Percentiles rank a stretch among this genome's conserved stretches.
These are phyloP conservation scores for Myotis myotis DNA, from an alignment of 2,797 vertebrate genomes.

Conservation along the genomic window DNA sequence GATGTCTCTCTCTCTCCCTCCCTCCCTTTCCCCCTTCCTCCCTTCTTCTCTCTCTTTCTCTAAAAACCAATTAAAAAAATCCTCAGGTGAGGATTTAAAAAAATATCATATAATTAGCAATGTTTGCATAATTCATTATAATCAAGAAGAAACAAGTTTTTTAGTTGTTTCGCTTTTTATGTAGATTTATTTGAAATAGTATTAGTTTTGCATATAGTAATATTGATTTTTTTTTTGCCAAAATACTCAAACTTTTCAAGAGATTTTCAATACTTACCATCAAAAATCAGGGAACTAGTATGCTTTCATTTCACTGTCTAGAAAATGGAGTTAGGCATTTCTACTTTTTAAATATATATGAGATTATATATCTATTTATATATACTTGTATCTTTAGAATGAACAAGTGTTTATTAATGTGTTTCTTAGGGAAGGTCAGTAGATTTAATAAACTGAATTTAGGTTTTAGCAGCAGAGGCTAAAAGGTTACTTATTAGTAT, in stretches of 20 bases:
- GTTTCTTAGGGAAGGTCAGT: background rate
- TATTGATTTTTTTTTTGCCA: background rate
- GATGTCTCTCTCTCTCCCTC: background rate
- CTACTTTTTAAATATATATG: background rate
- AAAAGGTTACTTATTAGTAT: background rate
- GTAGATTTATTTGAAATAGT: slow-evolving; percentile 29
- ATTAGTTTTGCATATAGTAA: slow-evolving; percentile 31
- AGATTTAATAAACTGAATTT: slow-evolving; percentile 6
- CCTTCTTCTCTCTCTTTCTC: background rate
- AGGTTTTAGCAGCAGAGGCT: background rate
- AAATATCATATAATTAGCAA: background rate
- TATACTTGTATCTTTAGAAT: background rate
- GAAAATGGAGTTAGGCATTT: background rate
- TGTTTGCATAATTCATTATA: background rate
- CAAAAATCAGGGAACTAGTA: background rate
- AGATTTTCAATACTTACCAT: background rate
- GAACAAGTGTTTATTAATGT: background rate
- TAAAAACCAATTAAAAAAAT: too few relatives aligned
- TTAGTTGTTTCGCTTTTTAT: slow-evolving; percentile 14
- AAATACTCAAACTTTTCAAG: background rate
- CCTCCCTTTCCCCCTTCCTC: background rate
- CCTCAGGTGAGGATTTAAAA: too few relatives aligned
- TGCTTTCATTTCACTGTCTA: background rate
- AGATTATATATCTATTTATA: background rate
- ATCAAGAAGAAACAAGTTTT: slow-evolving; percentile 13